Percentiles rank a stretch among this genome's conserved stretches.
These are phyloP conservation scores for Puma concolor DNA, from an alignment of 2,113 vertebrate species.

Conservation along the genomic window DNA sequence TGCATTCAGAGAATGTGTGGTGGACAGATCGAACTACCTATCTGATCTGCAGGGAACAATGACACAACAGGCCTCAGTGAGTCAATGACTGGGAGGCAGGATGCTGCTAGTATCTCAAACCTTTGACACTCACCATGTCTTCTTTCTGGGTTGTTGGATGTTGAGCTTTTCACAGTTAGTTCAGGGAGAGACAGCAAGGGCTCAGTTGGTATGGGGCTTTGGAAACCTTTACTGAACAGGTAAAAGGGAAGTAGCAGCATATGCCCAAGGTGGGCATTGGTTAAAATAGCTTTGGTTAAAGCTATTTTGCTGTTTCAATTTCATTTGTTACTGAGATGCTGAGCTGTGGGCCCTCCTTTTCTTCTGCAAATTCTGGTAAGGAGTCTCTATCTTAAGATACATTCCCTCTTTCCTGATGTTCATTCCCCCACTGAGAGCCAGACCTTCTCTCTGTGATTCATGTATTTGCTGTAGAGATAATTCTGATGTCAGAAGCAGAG, in stretches of 20 bases:
- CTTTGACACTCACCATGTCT: not conserved
- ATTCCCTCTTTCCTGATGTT: conserved; percentile 33
- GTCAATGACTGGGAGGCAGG: not conserved
- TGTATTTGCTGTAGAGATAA: conserved; percentile 49
- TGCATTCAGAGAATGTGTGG: not conserved
- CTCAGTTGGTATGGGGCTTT: not conserved
- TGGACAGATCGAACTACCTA: not conserved
- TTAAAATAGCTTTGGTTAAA: not conserved
- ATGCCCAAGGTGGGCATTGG: not conserved
- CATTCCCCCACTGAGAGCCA: not conserved
- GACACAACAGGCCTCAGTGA: not conserved
- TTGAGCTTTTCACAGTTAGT: not conserved
- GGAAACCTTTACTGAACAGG: not conserved
- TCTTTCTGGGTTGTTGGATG: not conserved
- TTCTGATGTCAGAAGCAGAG: conserved; percentile 62
- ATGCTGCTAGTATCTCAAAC: not conserved
- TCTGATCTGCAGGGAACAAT: not conserved
- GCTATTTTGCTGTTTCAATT: not conserved
- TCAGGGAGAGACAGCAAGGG: not conserved
- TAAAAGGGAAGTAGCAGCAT: not conserved
- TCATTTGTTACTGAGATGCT: not conserved
- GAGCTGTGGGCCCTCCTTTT: not conserved
- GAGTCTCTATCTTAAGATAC: not conserved
- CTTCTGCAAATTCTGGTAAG: not conserved
- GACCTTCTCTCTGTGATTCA: conserved; percentile 61